A percentile compares a stretch with the other conserved stretches of the same genome.
phyloP scores from a whole-genome alignment of 2,888 invertebrate species.

The Acronicta psi region DNA sequence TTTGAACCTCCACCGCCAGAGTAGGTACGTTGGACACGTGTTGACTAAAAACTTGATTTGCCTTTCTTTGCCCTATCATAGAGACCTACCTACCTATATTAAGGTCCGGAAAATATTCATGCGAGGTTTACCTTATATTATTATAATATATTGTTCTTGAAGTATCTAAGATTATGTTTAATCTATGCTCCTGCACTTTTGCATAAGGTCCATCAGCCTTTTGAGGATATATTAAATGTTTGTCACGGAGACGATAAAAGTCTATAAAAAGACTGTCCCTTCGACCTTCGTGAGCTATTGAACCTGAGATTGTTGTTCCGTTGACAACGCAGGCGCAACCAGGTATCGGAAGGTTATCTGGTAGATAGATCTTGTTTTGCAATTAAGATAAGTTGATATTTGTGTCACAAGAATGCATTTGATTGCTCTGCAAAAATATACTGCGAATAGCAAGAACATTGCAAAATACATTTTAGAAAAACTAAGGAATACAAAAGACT shows the following conservation, averaged over 20 bases:
- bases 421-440: too few species aligned
- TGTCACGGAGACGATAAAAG: conserved; percentile 59
- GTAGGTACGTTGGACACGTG: too few species aligned
- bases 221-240: conserved; percentile 62
- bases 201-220: conserved; percentile 53
- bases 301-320: conserved; percentile 41
- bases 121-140: too few species aligned
- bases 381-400: neutral
- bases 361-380: conserved; percentile 1
- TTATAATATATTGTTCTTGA: neutral
- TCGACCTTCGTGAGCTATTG: conserved; percentile 58
- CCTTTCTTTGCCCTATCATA: too few species aligned
- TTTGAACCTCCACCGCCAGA: too few species aligned
- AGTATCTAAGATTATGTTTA: conserved; percentile 7
- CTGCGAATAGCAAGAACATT: too few species aligned
- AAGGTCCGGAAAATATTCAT: too few species aligned
- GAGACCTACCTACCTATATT: too few species aligned
- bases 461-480: too few species aligned
- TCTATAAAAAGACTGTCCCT: conserved; percentile 65
- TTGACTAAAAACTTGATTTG: too few species aligned
- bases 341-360: conserved; percentile 10
- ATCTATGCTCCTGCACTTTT: conserved; percentile 29
- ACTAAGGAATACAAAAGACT: too few species aligned
- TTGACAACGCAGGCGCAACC: neutral
- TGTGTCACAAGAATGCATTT: neutral